A percentile compares a stretch with the other conserved stretches of the same genome.
phyloP scores from a whole-genome alignment of 2,113 vertebrate genomes.

The Actenoides hombroni region DNA sequence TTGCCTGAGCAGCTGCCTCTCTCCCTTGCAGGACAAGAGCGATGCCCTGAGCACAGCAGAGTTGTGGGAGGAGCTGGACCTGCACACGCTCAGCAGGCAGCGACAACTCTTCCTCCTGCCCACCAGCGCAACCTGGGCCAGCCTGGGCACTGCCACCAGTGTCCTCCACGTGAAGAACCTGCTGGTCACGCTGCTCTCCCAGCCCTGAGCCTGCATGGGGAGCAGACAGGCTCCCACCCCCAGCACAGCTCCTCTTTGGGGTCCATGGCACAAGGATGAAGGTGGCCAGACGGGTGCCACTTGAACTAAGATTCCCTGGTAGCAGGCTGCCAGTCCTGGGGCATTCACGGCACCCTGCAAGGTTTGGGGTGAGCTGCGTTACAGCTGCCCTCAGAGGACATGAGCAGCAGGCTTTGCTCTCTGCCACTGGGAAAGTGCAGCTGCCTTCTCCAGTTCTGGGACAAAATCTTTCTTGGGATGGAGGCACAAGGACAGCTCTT shows the following conservation, averaged over 20 bases:
- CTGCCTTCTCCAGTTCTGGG: neutral
- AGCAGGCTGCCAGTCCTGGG: neutral
- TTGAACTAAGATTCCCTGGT: neutral
- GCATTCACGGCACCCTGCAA: neutral
- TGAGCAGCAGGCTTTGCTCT: neutral
- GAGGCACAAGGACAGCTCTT: neutral
- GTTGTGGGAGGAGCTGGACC: constrained; percentile 79
- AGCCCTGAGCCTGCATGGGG: neutral
- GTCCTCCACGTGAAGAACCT: constrained; percentile 80
- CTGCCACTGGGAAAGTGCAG: neutral
- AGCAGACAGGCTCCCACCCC: too few relatives aligned
- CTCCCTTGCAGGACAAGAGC: constrained; percentile 76
- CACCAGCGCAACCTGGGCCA: constrained; percentile 76
- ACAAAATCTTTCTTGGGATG: neutral
- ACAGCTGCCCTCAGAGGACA: neutral
- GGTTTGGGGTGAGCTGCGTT: neutral
- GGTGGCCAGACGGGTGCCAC: accelerated
- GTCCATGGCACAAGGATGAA: accelerated
- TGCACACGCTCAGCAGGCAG: constrained; percentile 64
- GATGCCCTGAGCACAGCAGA: constrained; percentile 76
- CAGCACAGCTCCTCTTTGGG: accelerated
- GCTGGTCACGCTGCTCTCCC: constrained; percentile 81
- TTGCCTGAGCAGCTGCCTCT: neutral
- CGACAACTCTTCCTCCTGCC: constrained; percentile 83
- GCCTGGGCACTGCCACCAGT: constrained; percentile 51